Base-by-base conservation (phyloP, 2,888 invertebrate genomes). In the Epinotia demarniana region DNA sequence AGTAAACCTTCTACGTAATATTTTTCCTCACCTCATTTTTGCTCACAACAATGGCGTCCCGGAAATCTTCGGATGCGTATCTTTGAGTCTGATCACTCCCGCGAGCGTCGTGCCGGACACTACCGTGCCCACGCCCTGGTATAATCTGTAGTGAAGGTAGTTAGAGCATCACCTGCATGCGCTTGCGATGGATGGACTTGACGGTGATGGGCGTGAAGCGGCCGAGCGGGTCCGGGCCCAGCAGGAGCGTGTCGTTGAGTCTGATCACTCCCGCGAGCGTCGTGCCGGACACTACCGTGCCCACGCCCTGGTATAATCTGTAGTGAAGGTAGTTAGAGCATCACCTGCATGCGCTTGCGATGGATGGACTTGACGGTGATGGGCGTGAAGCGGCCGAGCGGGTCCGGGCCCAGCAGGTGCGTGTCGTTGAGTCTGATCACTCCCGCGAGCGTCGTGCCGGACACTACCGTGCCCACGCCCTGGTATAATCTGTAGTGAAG, bases 391-490 rank as follows among this genome's bases (percentile, higher is more conserved):
- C 98, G 97, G 8, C 99, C 99, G 6, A 98, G 94, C 27, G 98
- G 97, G 95, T 99, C 99, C 5, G 99, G 99, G 0, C 99, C 99
- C 81, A 99, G 94, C 89, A 99, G 95, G 71, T 99, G 94, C 13
- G 96, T 96, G 92, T 99, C 99, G 87, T 99, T 99, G 18, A 99
- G 93, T 46, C 96, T 96, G 82, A 99, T 99, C 60, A 97, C 96
- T 12, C 99, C 99, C 86, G 98, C 98, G 19, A 99, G 94, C 68
- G 98, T 98, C 16, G 99, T 99, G 57, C 99, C 99, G 0, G 99
- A 99, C 18, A 99, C 99, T 27, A 99, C 99, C 0, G 99, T 99
- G 69, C 99, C 99, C 11, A 99, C 99, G 80, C 99, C 99, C 98
- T 98, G 89, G 16, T n/a, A n/a, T n/a, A n/a, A n/a, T n/a, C n/a